Conservation (phyloP, 1,140 invertebrate genomes). For the Pinna nobilis region DNA sequence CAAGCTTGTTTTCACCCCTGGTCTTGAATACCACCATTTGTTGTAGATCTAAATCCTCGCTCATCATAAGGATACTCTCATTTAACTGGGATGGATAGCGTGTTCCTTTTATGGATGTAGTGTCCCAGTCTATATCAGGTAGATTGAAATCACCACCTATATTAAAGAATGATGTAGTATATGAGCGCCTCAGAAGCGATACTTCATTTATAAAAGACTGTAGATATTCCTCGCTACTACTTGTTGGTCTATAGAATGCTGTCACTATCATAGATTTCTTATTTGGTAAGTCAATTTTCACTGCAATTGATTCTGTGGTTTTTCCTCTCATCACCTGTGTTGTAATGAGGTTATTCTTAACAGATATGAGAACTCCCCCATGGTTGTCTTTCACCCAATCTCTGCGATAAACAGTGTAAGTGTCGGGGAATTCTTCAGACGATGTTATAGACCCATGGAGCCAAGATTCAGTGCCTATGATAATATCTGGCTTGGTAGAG, state of each 20-base stretch:
- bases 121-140: constrained; percentile 12
- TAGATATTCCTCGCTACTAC: not conserved
- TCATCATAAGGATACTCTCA: not conserved
- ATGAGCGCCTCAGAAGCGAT: not conserved
- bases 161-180: not conserved
- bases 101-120: not conserved
- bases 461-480: constrained; percentile 7
- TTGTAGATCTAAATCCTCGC: not conserved
- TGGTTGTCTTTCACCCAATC: not conserved
- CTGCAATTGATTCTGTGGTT: not conserved
- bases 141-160: constrained; percentile 21
- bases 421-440: not conserved
- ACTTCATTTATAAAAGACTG: not conserved
- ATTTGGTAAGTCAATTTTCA: constrained; percentile 5
- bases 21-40: constrained; percentile 4
- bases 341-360: not conserved
- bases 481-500: not conserved
- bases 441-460: constrained; percentile 1
- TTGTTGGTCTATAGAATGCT: not conserved
- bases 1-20: not conserved
- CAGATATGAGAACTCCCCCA: constrained; percentile 5
- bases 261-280: not conserved
- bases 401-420: not conserved
- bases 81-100: not conserved
- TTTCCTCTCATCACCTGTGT: not conserved